These are phyloP conservation scores for Lottia scabra DNA, from an alignment of 2,888 invertebrate species.

Conservation along the genomic window DNA sequence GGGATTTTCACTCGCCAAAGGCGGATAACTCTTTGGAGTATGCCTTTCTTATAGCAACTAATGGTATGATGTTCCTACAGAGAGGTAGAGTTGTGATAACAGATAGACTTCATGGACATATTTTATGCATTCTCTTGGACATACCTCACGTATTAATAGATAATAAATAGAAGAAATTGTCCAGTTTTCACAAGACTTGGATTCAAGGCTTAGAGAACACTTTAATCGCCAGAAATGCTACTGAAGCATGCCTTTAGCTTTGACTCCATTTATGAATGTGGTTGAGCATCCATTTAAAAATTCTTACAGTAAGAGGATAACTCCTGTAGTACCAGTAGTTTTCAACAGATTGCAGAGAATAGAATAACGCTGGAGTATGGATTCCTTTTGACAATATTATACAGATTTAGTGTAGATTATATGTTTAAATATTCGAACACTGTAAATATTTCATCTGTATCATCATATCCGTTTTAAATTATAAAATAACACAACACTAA, in stretches of 20 bases:
- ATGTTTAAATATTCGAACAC: too few species aligned
- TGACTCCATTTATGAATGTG: constrained; percentile 17
- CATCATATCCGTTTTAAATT: too few species aligned
- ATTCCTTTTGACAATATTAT: too few species aligned
- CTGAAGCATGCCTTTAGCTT: constrained; percentile 25
- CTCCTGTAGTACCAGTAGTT: too few species aligned
- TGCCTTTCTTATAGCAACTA: constrained; percentile 21
- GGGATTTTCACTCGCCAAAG: constrained; percentile 20
- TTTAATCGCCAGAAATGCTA: constrained; percentile 19
- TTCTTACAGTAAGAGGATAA: neutral
- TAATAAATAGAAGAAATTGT: constrained; percentile 25
- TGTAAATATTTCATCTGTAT: too few species aligned
- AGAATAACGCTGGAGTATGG: too few species aligned
- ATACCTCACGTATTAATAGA: constrained; percentile 35
- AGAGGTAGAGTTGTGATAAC: constrained; percentile 37
- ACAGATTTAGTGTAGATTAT: too few species aligned
- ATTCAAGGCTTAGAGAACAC: constrained; percentile 26
- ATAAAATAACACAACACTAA: too few species aligned
- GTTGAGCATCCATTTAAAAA: constrained; percentile 8
- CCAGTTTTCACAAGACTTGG: constrained; percentile 24
- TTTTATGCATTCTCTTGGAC: constrained; percentile 24
- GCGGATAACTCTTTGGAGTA: constrained; percentile 23
- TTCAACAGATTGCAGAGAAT: too few species aligned
- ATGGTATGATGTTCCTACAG: constrained; percentile 33
- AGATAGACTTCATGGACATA: constrained; percentile 38